Conservation (phyloP, 1,140 invertebrate species). For the Rhyacophila brunnea region DNA sequence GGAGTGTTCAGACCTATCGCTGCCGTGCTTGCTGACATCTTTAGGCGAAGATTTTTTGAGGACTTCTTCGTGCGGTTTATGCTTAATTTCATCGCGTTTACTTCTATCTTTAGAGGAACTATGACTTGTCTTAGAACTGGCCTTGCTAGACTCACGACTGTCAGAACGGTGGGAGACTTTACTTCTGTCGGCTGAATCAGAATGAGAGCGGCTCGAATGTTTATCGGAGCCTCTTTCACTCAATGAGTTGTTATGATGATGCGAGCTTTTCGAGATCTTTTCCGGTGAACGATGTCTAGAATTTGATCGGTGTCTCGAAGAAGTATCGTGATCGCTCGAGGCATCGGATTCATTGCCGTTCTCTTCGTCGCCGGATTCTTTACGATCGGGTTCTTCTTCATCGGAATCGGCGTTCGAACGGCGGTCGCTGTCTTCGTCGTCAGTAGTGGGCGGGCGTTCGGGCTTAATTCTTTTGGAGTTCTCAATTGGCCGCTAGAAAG, state of each 20-base stretch:
- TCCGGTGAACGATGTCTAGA: no score
- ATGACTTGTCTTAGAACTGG: conserved; percentile 13
- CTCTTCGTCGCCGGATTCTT: background rate
- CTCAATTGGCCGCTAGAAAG: conserved; percentile 4
- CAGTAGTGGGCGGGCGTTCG: background rate
- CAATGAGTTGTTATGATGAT: background rate
- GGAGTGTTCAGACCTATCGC: conserved; percentile 1
- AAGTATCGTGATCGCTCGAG: background rate
- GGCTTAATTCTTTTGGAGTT: conserved; percentile 10
- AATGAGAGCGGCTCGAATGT: background rate
- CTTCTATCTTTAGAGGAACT: conserved; percentile 18
- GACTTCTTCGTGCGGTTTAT: conserved; percentile 6
- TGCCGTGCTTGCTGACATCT: conserved; percentile 10
- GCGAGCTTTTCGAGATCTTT: conserved; percentile 1
- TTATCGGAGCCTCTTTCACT: conserved; percentile 6
- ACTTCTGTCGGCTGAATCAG: background rate
- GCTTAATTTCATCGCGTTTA: conserved; percentile 2
- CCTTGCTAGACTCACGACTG: conserved; percentile 9
- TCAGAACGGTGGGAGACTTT: background rate
- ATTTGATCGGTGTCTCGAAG: background rate
- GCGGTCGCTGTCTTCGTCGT: background rate
- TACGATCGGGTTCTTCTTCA: background rate
- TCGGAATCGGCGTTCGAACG: background rate
- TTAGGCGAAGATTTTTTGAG: conserved; percentile 6
- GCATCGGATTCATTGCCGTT: background rate